phyloP scores from a whole-genome alignment of 2,888 invertebrate species.

The Digitonthophagus gazella region DNA sequence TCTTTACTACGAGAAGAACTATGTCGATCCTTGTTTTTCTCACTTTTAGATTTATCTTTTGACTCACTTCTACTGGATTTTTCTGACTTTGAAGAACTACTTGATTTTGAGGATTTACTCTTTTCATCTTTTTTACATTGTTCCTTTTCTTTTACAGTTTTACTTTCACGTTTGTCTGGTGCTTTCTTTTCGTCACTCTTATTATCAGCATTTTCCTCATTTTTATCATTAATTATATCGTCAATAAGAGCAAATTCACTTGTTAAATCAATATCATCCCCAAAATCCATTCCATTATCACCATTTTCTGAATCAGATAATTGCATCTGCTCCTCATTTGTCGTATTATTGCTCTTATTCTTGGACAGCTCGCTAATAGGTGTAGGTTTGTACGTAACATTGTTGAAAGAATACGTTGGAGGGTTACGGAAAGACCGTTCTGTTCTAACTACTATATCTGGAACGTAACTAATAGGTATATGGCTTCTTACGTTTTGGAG shows the following conservation, averaged over 20 bases:
- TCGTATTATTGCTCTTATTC: slow-evolving; percentile 8
- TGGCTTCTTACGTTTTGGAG: slow-evolving; percentile 50
- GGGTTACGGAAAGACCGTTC: slow-evolving; percentile 45
- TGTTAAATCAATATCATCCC: slow-evolving; percentile 41
- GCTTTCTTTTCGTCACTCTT: slow-evolving; percentile 15
- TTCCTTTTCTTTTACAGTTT: slow-evolving; percentile 30
- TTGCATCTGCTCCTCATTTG: not conserved
- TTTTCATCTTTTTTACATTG: slow-evolving; percentile 25
- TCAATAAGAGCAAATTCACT: slow-evolving; percentile 51
- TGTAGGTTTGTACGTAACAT: slow-evolving; percentile 49
- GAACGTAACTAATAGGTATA: slow-evolving; percentile 55
- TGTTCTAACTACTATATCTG: slow-evolving; percentile 54
- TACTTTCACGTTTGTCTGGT: slow-evolving; percentile 32
- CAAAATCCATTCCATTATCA: slow-evolving; percentile 12
- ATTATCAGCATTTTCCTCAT: not conserved
- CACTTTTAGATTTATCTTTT: slow-evolving; percentile 16
- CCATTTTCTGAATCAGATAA: not conserved
- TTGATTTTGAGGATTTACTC: slow-evolving; percentile 14
- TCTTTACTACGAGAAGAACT: slow-evolving; percentile 4
- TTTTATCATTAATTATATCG: slow-evolving; percentile 44
- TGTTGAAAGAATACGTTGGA: slow-evolving; percentile 32
- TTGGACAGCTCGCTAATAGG: slow-evolving; percentile 46
- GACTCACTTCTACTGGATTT: slow-evolving; percentile 1
- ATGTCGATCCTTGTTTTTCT: slow-evolving; percentile 19
- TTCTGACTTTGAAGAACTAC: not conserved